These are phyloP conservation scores for Abrostola tripartita DNA, from an alignment of 2,888 invertebrate species.

Conservation along the genomic window DNA sequence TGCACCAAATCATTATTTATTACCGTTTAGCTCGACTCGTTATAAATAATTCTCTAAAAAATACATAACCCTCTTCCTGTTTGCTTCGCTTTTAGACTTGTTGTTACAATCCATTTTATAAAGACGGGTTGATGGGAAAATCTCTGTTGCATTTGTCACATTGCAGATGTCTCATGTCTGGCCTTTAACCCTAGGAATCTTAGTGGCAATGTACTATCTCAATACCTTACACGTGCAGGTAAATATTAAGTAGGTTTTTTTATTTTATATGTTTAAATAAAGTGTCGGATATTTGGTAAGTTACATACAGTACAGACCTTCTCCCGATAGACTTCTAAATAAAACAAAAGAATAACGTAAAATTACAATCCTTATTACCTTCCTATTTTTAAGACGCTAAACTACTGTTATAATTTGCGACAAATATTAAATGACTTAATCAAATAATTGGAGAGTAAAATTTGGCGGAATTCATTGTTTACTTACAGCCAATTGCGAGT, in stretches of 20 bases:
- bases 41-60: constrained; percentile 31
- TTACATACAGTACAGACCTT: too few relatives aligned
- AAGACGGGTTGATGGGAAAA: constrained; percentile 9
- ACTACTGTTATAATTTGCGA: neutral
- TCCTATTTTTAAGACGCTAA: neutral
- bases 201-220: neutral
- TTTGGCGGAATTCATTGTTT: constrained; percentile 24
- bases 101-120: constrained; percentile 22
- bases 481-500: constrained; percentile 19
- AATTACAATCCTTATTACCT: neutral
- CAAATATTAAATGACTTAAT: constrained; percentile 18
- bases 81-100: constrained; percentile 3
- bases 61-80: constrained; percentile 23
- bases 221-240: too few relatives aligned
- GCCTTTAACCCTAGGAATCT: constrained; percentile 14
- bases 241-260: too few relatives aligned
- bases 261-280: too few relatives aligned
- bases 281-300: too few relatives aligned
- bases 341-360: neutral
- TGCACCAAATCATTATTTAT: constrained; percentile 70
- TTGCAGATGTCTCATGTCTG: too few relatives aligned
- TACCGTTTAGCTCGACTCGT: constrained; percentile 52
- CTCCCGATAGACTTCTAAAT: too few relatives aligned
- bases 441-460: constrained; percentile 22
- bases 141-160: constrained; percentile 2